phyloP scores from a whole-genome alignment of 2,888 invertebrate genomes.

The Callyntrura sp. region DNA sequence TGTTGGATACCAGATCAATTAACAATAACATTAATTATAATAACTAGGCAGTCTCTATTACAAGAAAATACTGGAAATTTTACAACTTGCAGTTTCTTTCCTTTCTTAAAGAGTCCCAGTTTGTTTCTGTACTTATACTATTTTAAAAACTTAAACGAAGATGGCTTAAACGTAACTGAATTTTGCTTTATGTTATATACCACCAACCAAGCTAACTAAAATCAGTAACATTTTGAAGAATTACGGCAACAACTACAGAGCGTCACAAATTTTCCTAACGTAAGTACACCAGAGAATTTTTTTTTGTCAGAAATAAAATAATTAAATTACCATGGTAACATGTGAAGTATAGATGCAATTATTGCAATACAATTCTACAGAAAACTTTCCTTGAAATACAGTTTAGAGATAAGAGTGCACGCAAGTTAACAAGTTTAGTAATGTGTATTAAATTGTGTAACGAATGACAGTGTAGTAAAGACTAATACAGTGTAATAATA shows the following conservation, averaged over 20 bases:
- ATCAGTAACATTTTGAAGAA: not conserved
- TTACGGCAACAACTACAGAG: not conserved
- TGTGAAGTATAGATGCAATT: not conserved
- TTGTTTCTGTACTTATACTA: too few relatives aligned
- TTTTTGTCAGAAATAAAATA: not conserved
- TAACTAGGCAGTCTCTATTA: not conserved
- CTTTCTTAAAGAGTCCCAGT: too few relatives aligned
- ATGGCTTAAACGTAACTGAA: not conserved
- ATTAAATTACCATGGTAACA: not conserved
- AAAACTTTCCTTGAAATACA: not conserved
- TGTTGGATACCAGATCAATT: too few relatives aligned
- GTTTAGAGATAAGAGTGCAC: not conserved
- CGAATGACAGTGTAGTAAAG: constrained; percentile 1
- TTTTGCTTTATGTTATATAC: not conserved
- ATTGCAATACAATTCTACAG: not conserved
- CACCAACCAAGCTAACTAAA: not conserved
- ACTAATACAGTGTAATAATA: not conserved
- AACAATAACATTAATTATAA: not conserved
- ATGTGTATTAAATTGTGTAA: not conserved
- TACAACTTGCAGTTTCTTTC: not conserved
- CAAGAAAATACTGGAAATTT: constrained; percentile 16
- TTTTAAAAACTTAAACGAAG: not conserved
- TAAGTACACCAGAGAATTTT: not conserved
- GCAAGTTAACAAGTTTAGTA: not conserved
- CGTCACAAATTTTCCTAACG: not conserved